Base-by-base conservation (phyloP, 35 echinoderm and acorn worm species). In the Chiridota heheva region DNA sequence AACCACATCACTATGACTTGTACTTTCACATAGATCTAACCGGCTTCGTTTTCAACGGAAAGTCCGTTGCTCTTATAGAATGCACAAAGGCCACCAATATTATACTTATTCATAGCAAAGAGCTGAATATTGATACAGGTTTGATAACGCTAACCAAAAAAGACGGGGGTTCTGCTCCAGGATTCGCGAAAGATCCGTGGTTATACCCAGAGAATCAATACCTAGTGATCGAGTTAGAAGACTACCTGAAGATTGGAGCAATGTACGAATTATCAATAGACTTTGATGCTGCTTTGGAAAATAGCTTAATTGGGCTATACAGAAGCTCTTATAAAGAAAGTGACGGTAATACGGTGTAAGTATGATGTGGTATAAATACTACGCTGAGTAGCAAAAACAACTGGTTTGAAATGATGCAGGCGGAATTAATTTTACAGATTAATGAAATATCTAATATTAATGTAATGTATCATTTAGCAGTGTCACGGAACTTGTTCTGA, bases 61-160 rank as follows among this genome's bases (percentile, higher is more conserved):
- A n/a, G 31, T 60, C 74, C 40, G 60, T 42, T 5, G 79, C 89
- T 30, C 51, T 62, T 8, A 75, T 98, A 43, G 66, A 72, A 12
- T 98, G 95, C 41, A 5, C 29, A 10, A 26, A 63, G 27, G 32
- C 64, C 30, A 98, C 78, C 5, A 42, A 81, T 48, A 33, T 85
- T 3, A 76, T 98, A 24, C 35, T 98, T n/a, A 36, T 98, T 18
- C 95, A 98, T 53, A 92, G 85, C 55, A 98, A 98, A 53, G 4
- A 44, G 44, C 39, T 91, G 12, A 59, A 73, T 17, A 88, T 98
- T 25, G 44, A 86, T 5, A 66, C 4, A 13, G 33, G 56, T 41
- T 67, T 62, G 2, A 53, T 77, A 12, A 40, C 4, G 13, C 40
- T 87, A 26, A 47, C 8, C 1, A n/a, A 34, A 13, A 27, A 58